Evolutionary conservation across 2,797 vertebrate genomes (phyloP).

Genomic region (Peromyscus melanophrys): DNA sequence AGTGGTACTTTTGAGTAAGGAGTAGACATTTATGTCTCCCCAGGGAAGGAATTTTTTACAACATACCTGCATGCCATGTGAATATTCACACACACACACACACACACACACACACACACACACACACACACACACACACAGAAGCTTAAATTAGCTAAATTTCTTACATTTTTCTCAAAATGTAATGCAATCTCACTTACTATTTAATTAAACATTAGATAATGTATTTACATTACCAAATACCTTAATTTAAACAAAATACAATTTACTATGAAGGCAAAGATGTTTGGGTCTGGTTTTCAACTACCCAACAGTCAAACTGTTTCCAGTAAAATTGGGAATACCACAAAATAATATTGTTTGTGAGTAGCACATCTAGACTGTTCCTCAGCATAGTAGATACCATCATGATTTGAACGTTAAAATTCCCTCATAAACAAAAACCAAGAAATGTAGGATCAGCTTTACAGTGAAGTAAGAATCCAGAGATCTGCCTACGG

Average conservation of each 20-base stretch:
- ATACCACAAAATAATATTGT: not conserved
- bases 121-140: not conserved
- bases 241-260: conserved; percentile 17
- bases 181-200: conserved; percentile 3
- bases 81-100: not conserved
- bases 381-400: not conserved
- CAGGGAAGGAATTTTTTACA: not conserved
- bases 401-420: not conserved
- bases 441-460: not conserved
- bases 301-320: not conserved
- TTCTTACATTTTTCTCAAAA: conserved; percentile 37
- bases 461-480: conserved; percentile 36
- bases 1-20: not conserved
- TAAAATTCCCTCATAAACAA: not conserved
- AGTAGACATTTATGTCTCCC: not conserved
- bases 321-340: not conserved
- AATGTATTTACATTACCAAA: not conserved
- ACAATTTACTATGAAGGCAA: conserved; percentile 2
- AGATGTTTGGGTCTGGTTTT: conserved; percentile 23
- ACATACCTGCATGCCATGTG: not conserved
- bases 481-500: not conserved
- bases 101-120: not conserved
- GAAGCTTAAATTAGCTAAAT: not conserved
- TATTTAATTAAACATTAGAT: conserved; percentile 14
- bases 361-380: not conserved